Evolutionary conservation across 2,888 invertebrate genomes (phyloP).

Genomic region (Volucella inflata): DNA sequence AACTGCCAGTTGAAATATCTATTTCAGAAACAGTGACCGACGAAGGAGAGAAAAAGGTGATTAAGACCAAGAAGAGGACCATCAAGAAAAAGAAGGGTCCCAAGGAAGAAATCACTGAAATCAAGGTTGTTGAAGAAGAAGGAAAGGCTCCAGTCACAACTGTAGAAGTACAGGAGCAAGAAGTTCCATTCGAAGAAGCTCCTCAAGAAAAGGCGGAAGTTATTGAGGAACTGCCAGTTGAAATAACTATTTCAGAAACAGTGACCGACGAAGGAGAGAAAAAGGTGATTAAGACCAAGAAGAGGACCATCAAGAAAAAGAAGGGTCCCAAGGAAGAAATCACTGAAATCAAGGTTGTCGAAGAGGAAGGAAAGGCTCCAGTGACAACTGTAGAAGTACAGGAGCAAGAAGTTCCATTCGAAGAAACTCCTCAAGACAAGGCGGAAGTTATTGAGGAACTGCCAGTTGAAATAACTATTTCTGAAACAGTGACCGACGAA

Average conservation of each 20-base stretch:
- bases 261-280: background rate
- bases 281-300: conserved; percentile 53
- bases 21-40: background rate
- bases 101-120: conserved; percentile 23
- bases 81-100: conserved; percentile 21
- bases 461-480: too few relatives aligned
- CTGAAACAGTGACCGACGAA: too few relatives aligned
- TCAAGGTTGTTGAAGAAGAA: conserved; percentile 21
- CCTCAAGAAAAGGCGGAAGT: too few relatives aligned
- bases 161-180: conserved; percentile 10
- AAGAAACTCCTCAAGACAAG: background rate
- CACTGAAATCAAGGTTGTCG: conserved; percentile 81
- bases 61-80: conserved; percentile 5
- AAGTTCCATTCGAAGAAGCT: conserved; percentile 9
- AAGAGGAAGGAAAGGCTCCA: conserved; percentile 81
- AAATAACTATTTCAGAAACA: background rate
- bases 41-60: conserved; percentile 13
- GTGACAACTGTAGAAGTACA: conserved; percentile 81
- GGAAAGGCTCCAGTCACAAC: conserved; percentile 16
- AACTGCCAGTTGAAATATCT: conserved; percentile 14
- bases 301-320: conserved; percentile 65
- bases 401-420: conserved; percentile 72
- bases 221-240: background rate
- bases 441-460: background rate
- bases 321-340: conserved; percentile 79